Conservation (phyloP, 2,888 invertebrate genomes). For the Polyommatus icarus region DNA sequence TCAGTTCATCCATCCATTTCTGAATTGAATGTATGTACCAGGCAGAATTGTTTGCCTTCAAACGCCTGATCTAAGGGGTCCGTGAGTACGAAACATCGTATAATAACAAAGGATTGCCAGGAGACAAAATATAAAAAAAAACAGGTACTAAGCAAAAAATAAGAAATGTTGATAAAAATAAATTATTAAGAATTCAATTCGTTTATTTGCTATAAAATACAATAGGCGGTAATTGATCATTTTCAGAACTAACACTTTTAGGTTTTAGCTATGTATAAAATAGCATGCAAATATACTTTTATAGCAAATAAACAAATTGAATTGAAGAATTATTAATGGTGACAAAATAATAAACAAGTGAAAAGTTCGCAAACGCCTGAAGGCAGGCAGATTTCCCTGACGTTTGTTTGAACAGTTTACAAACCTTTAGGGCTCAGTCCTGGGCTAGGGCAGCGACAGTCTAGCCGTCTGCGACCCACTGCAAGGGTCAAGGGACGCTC, state of each 20-base stretch:
- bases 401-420: conserved; percentile 20
- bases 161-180: no score
- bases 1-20: no score
- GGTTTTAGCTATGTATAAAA: no score
- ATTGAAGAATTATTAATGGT: no score
- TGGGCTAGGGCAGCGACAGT: conserved; percentile 41
- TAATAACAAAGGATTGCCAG: background rate
- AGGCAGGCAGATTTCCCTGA: conserved; percentile 26
- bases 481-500: conserved; percentile 63
- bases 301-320: no score
- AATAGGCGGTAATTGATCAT: no score
- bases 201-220: no score
- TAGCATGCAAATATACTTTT: no score
- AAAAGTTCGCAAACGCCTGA: conserved; percentile 38
- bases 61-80: background rate
- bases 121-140: background rate
- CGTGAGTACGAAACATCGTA: background rate
- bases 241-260: no score
- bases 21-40: no score
- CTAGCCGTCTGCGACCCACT: conserved; percentile 40
- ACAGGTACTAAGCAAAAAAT: no score
- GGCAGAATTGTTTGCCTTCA: background rate
- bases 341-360: conserved; percentile 33
- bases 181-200: no score
- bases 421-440: background rate